A percentile compares a stretch with the other conserved stretches of the same genome.
Evolutionary conservation across 1,140 invertebrate species (phyloP).

Genomic region (Ridgeia piscesae): DNA sequence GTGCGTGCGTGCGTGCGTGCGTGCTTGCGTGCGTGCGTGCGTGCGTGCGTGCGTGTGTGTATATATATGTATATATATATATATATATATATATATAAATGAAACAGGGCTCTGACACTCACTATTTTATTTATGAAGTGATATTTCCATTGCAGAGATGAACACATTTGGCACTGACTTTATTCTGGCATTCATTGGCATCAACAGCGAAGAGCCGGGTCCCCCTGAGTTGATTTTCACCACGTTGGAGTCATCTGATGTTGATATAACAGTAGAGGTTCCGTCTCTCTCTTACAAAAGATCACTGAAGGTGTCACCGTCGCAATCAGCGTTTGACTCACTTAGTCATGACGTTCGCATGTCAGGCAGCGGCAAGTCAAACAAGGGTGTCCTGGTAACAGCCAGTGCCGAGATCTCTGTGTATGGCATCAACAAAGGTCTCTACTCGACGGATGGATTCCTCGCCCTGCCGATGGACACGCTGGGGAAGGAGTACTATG

Average conservation of each 20-base stretch:
- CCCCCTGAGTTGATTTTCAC: neutral
- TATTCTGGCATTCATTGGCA: neutral
- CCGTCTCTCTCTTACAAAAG: neutral
- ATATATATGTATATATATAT: too few species aligned
- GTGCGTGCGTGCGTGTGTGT: too few species aligned
- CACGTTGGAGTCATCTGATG: neutral
- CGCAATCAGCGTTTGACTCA: neutral
- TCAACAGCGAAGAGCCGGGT: neutral
- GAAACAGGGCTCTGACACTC: neutral
- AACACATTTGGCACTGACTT: neutral
- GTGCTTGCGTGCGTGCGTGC: too few species aligned
- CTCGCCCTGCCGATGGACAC: conserved; percentile 41
- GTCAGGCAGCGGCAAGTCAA: conserved; percentile 17
- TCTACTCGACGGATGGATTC: conserved; percentile 41
- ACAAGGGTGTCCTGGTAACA: conserved; percentile 30
- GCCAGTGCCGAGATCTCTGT: conserved; percentile 32
- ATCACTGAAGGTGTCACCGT: neutral
- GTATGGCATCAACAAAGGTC: conserved; percentile 35
- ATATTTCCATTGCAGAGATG: neutral
- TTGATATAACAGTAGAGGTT: neutral
- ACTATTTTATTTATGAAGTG: neutral
- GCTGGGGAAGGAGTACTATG: conserved; percentile 42
- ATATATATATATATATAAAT: too few species aligned
- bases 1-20: too few species aligned
- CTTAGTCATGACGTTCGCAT: neutral